A percentile compares a stretch with the other conserved stretches of the same genome.
Evolutionary conservation across 2,888 invertebrate genomes (phyloP).

Genomic region (Pogonocherus hispidulus): DNA sequence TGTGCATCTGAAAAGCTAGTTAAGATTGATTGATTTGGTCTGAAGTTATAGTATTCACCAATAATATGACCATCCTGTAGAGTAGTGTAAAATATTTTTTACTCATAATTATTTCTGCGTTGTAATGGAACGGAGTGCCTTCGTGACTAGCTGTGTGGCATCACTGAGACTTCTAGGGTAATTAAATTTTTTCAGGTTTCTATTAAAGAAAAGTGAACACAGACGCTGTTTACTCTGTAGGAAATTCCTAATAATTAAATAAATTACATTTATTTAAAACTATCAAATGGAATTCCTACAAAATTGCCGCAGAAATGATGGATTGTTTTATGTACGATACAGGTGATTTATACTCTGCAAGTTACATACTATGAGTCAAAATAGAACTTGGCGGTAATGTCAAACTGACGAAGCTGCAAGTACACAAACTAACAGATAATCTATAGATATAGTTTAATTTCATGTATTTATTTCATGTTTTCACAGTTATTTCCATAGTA

Average conservation of each 20-base stretch:
- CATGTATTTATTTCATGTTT: no score
- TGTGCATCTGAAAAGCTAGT: no score
- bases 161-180: not conserved
- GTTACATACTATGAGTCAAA: no score
- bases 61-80: not conserved
- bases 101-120: constrained; percentile 10
- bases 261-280: not conserved
- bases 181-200: constrained; percentile 23
- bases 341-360: no score
- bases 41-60: no score
- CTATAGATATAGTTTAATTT: no score
- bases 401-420: no score
- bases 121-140: constrained; percentile 6
- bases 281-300: not conserved
- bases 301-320: not conserved
- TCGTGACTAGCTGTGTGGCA: constrained; percentile 30
- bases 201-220: not conserved
- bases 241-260: constrained; percentile 1
- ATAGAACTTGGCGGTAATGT: no score
- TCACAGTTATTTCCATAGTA: no score
- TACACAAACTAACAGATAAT: no score
- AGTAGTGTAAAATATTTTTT: constrained; percentile 13
- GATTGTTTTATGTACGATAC: not conserved
- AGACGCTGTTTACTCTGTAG: not conserved
- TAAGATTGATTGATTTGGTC: no score